These are phyloP conservation scores for Xenopus petersii DNA, from an alignment of 2,797 vertebrate species.

Conservation along the genomic window DNA sequence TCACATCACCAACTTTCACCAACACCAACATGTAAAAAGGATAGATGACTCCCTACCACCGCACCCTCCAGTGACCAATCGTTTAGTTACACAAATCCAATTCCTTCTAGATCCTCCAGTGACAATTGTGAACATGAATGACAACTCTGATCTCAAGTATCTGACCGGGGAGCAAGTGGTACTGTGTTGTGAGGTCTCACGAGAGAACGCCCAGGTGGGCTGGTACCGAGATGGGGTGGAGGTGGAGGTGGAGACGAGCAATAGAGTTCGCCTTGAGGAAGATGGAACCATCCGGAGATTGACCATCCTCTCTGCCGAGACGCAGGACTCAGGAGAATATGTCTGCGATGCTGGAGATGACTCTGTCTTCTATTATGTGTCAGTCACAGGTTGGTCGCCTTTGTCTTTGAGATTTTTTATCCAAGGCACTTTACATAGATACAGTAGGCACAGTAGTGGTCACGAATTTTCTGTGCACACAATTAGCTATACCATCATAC, in stretches of 20 bases:
- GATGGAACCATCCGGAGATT: constrained; percentile 76
- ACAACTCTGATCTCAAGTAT: constrained; percentile 75
- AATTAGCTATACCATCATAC: too few species aligned
- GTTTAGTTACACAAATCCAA: too few species aligned
- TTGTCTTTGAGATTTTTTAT: too few species aligned
- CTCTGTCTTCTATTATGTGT: constrained; percentile 86
- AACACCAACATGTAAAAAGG: too few species aligned
- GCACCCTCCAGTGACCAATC: too few species aligned
- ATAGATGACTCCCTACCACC: too few species aligned
- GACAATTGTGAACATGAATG: constrained; percentile 80
- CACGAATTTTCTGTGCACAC: too few species aligned
- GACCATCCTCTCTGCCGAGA: constrained; percentile 72
- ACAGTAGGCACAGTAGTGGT: too few species aligned
- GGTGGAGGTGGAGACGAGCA: constrained; percentile 75
- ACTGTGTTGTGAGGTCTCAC: constrained; percentile 85
- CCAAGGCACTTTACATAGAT: too few species aligned
- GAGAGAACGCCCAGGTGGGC: constrained; percentile 64
- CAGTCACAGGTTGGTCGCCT: constrained; percentile 77
- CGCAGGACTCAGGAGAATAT: constrained; percentile 83
- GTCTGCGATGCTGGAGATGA: constrained; percentile 86
- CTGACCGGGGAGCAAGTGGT: constrained; percentile 77
- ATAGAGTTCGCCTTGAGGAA: constrained; percentile 73
- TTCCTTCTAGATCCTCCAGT: constrained; percentile 75
- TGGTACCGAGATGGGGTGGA: constrained; percentile 94
- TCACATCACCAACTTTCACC: too few species aligned